Percentiles rank a stretch among this genome's conserved stretches.
Evolutionary conservation across 1,140 invertebrate genomes (phyloP).

Genomic region (Globodera ellingtonae): DNA sequence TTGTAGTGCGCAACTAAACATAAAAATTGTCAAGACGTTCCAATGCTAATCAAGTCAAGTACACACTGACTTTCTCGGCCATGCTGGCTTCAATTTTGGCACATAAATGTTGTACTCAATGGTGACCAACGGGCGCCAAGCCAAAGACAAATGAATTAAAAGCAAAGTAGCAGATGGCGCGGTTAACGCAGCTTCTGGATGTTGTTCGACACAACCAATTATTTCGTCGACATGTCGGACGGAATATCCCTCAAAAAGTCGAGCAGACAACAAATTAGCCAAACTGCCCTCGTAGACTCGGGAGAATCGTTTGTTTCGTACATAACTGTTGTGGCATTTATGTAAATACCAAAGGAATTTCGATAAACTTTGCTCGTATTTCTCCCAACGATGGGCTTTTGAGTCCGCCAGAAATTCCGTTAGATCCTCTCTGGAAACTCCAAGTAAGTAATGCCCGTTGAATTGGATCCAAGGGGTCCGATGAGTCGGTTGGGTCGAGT

Average conservation of each 20-base stretch:
- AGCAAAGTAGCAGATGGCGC: slow-evolving; percentile 6
- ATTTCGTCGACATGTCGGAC: slow-evolving; percentile 32
- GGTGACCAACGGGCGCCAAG: slow-evolving; percentile 36
- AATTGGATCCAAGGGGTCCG: background rate
- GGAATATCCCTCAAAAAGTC: slow-evolving; percentile 79
- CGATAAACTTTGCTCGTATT: background rate
- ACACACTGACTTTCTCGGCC: background rate
- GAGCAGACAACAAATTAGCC: slow-evolving; percentile 75
- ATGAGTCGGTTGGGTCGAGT: slow-evolving; percentile 40
- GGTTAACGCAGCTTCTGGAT: slow-evolving; percentile 31
- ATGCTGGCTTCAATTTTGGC: slow-evolving; percentile 34
- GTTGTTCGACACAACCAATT: background rate
- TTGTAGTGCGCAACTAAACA: slow-evolving; percentile 38
- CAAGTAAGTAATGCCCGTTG: slow-evolving; percentile 74
- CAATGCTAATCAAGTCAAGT: too few relatives aligned
- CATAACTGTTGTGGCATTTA: slow-evolving; percentile 25
- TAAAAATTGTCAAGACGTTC: too few relatives aligned
- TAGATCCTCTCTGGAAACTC: slow-evolving; percentile 72
- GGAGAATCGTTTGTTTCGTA: slow-evolving; percentile 26
- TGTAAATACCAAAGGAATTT: too few relatives aligned
- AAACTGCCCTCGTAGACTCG: slow-evolving; percentile 66
- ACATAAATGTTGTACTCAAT: slow-evolving; percentile 40
- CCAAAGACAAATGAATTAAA: background rate
- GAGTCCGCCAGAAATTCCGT: background rate
- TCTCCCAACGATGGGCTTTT: slow-evolving; percentile 33